Percentiles rank a stretch among this genome's conserved stretches.
Evolutionary conservation across 2,113 vertebrate species (phyloP).

Genomic region (Uria lomvia): DNA sequence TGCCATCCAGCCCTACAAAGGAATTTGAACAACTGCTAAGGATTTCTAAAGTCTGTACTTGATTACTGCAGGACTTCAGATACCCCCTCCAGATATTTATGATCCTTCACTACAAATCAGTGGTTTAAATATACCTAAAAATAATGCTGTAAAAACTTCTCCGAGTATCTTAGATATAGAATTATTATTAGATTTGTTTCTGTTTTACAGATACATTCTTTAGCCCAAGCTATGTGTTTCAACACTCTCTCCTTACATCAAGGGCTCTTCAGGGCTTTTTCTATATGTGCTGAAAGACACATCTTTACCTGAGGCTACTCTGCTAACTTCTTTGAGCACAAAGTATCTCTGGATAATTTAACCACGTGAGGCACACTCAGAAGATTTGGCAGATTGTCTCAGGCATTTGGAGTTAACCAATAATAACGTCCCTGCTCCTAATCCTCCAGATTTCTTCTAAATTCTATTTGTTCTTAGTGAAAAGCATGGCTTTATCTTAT

Average conservation of each 20-base stretch:
- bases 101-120: not conserved
- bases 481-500: conserved; percentile 53
- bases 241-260: conserved; percentile 50
- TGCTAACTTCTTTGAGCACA: conserved; percentile 26
- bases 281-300: conserved; percentile 43
- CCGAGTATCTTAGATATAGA: not conserved
- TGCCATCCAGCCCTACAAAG: conserved; percentile 36
- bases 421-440: conserved; percentile 25
- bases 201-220: conserved; percentile 16
- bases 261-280: conserved; percentile 40
- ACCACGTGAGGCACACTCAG: conserved; percentile 23
- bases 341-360: conserved; percentile 48
- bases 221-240: conserved; percentile 18
- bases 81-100: conserved; percentile 44
- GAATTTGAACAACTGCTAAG: conserved; percentile 41
- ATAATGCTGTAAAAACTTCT: not conserved
- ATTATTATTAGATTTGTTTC: conserved; percentile 27
- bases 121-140: conserved; percentile 3
- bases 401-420: conserved; percentile 39
- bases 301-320: conserved; percentile 61
- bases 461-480: conserved; percentile 55
- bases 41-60: conserved; percentile 40
- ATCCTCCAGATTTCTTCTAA: conserved; percentile 56
- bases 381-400: conserved; percentile 54
- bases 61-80: conserved; percentile 28